phyloP scores from a whole-genome alignment of 2,113 vertebrate species.

The Prochilodus magdalenae region DNA sequence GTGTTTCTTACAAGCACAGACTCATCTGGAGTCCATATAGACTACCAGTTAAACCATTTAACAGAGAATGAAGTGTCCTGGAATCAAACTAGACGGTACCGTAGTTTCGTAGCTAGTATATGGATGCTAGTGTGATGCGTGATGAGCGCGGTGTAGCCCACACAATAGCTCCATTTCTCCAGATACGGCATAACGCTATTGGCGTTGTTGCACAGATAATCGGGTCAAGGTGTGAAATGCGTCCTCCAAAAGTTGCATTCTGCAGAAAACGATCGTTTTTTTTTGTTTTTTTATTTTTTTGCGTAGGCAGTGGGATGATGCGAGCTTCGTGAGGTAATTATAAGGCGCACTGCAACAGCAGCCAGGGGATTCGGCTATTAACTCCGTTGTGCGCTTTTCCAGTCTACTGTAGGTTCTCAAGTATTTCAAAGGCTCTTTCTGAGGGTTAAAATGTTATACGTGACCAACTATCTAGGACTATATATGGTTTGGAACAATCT shows the following conservation, averaged over 20 bases:
- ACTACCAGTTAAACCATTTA: neutral
- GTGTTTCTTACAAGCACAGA: neutral
- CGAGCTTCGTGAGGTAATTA: neutral
- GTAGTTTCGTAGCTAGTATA: neutral
- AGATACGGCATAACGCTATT: neutral
- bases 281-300: no score
- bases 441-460: no score
- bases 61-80: neutral
- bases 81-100: neutral
- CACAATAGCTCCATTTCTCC: constrained; percentile 4
- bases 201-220: neutral
- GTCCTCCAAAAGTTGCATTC: constrained; percentile 17
- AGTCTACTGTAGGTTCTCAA: neutral
- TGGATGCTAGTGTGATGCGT: neutral
- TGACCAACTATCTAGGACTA: no score
- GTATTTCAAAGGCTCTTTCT: neutral
- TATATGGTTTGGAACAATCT: no score
- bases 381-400: neutral
- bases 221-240: neutral
- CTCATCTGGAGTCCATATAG: neutral
- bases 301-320: neutral
- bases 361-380: neutral
- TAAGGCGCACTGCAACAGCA: neutral
- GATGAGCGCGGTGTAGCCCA: neutral
- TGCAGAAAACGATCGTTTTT: neutral